phyloP scores from a whole-genome alignment of 2,888 invertebrate species.

The Sinelater perroti region DNA sequence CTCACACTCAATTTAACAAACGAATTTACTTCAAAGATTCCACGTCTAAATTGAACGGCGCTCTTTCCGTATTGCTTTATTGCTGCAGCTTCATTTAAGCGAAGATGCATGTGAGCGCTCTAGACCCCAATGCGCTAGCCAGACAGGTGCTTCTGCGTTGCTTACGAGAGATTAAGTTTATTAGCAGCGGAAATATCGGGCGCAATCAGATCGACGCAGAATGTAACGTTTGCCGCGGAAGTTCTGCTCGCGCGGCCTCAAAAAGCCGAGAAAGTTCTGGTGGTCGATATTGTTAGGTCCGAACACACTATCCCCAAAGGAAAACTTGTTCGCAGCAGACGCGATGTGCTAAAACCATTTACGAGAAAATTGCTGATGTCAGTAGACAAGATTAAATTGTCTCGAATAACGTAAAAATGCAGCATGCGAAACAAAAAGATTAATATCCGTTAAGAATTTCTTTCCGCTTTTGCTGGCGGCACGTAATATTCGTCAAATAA shows the following conservation, averaged over 20 bases:
- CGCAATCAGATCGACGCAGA: no score
- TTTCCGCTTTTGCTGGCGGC: no score
- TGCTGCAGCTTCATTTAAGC: no score
- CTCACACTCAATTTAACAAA: slow-evolving; percentile 16
- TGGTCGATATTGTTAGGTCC: slow-evolving; percentile 39
- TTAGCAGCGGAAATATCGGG: no score
- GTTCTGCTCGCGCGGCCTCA: slow-evolving; percentile 24
- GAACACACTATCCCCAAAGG: slow-evolving; percentile 34
- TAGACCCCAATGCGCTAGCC: no score
- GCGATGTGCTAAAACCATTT: slow-evolving; percentile 38
- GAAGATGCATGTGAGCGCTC: no score
- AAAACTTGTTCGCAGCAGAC: slow-evolving; percentile 35
- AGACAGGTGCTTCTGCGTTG: no score
- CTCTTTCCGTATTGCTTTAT: no score
- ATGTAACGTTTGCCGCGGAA: slow-evolving; percentile 18
- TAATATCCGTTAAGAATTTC: slow-evolving; percentile 24
- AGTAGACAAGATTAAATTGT: slow-evolving; percentile 38
- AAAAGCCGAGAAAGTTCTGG: slow-evolving; percentile 28
- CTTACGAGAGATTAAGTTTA: no score
- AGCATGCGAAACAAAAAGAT: slow-evolving; percentile 34
- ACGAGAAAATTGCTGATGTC: slow-evolving; percentile 38
- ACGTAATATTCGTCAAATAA: no score
- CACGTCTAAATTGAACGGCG: slow-evolving; percentile 3
- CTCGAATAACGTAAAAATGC: slow-evolving; percentile 37
- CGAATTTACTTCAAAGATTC: slow-evolving; percentile 17